Percentiles rank a stretch among this genome's conserved stretches.
Conservation (phyloP, 2,888 invertebrate genomes). For the Drosophila melanosoma region DNA sequence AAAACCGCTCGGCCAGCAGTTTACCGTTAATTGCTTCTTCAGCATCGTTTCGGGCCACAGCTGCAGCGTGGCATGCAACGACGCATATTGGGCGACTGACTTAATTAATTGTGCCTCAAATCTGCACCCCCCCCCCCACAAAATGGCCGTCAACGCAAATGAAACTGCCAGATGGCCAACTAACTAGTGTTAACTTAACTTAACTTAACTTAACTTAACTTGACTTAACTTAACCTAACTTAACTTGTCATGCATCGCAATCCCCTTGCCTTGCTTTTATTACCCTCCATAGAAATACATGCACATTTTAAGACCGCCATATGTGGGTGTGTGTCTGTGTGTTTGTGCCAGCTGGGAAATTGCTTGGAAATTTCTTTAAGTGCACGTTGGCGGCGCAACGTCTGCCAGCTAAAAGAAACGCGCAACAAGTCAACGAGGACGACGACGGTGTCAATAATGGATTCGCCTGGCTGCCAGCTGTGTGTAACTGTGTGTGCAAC, state of each 20-base stretch:
- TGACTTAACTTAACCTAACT: neutral
- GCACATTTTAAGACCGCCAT: neutral
- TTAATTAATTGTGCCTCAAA: slow-evolving; percentile 53
- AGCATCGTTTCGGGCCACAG: neutral
- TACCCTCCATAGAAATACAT: slow-evolving; percentile 19
- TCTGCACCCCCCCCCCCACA: slow-evolving; percentile 34
- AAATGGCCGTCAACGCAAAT: slow-evolving; percentile 41
- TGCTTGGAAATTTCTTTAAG: slow-evolving; percentile 50
- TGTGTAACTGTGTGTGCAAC: slow-evolving; percentile 5
- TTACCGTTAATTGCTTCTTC: slow-evolving; percentile 33
- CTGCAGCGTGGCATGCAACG: slow-evolving; percentile 2
- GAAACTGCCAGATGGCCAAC: slow-evolving; percentile 35
- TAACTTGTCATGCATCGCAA: neutral
- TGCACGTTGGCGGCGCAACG: slow-evolving; percentile 57
- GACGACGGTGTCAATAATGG: slow-evolving; percentile 40
- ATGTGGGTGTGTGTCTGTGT: slow-evolving; percentile 6
- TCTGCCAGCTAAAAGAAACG: slow-evolving; percentile 49
- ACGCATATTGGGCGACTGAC: slow-evolving; percentile 23
- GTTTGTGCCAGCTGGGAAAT: slow-evolving; percentile 13
- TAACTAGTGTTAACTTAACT: slow-evolving; percentile 7
- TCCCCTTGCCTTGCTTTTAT: slow-evolving; percentile 32
- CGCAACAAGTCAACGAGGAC: slow-evolving; percentile 64
- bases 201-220: neutral
- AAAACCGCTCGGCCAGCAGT: slow-evolving; percentile 21
- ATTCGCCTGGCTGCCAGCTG: slow-evolving; percentile 45